Conservation (phyloP, 1,140 invertebrate species). For the Steinernema feltiae region DNA sequence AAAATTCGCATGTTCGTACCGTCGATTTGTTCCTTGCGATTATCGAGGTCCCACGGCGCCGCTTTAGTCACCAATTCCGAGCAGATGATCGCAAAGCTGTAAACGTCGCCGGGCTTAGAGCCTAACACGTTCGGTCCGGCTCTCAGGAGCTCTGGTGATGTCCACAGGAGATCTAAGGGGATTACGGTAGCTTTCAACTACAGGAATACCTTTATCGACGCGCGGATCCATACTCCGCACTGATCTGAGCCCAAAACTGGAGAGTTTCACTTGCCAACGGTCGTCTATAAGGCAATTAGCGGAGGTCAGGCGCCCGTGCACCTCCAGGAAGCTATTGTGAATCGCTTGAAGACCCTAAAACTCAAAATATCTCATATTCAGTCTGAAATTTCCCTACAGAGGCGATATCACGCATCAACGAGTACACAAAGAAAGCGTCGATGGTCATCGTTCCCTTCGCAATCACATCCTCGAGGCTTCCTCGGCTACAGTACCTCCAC, state of each 20-base stretch:
- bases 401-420: constrained; percentile 20
- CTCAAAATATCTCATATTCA: not conserved
- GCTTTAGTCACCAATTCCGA: constrained; percentile 54
- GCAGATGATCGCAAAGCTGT: constrained; percentile 55
- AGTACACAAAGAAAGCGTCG: constrained; percentile 24
- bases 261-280: constrained; percentile 30
- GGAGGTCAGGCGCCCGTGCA: constrained; percentile 28
- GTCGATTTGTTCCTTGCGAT: constrained; percentile 26
- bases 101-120: constrained; percentile 46
- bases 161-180: constrained; percentile 68
- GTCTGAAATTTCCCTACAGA: constrained; percentile 15
- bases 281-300: constrained; percentile 32
- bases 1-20: no score
- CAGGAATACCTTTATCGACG: constrained; percentile 19
- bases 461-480: constrained; percentile 23
- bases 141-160: constrained; percentile 83
- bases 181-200: not conserved
- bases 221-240: not conserved
- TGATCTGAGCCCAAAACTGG: constrained; percentile 21
- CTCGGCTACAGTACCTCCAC: constrained; percentile 28
- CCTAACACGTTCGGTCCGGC: constrained; percentile 58
- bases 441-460: constrained; percentile 21
- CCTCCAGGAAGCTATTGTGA: constrained; percentile 21
- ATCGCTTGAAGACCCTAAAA: constrained; percentile 28
- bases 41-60: constrained; percentile 59